Conservation (phyloP, 1,140 invertebrate species). For the Tetramorium parvispinum region DNA sequence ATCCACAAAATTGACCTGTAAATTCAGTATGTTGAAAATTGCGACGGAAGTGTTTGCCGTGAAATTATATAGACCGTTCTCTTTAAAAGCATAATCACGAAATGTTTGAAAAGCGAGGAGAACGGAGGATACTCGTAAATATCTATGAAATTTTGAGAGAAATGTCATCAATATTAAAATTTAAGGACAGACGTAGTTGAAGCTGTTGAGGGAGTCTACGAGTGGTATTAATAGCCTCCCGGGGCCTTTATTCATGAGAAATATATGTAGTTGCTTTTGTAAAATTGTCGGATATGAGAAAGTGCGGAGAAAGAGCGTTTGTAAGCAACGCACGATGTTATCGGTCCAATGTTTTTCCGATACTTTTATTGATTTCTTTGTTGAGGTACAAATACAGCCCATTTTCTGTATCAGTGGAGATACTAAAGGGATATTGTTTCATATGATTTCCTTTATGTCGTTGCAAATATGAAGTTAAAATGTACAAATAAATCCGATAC, state of each 20-base stretch:
- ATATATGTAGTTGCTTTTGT: constrained; percentile 30
- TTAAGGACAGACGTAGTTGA: neutral
- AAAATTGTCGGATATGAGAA: constrained; percentile 33
- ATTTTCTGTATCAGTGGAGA: constrained; percentile 16
- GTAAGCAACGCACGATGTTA: constrained; percentile 45
- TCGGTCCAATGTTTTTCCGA: constrained; percentile 29
- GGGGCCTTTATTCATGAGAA: constrained; percentile 19
- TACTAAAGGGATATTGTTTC: constrained; percentile 43
- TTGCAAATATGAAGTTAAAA: constrained; percentile 20
- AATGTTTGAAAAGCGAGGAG: neutral
- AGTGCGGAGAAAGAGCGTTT: neutral
- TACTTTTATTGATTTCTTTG: constrained; percentile 46
- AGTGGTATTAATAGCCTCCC: constrained; percentile 33
- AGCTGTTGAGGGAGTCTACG: neutral
- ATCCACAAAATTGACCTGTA: constrained; percentile 43
- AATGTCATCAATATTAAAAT: constrained; percentile 41
- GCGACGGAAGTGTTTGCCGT: constrained; percentile 7
- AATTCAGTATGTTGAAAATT: constrained; percentile 26
- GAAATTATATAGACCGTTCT: constrained; percentile 44
- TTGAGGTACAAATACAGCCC: constrained; percentile 20
- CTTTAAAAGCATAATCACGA: constrained; percentile 28
- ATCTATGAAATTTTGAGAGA: constrained; percentile 18
- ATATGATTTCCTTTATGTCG: constrained; percentile 10
- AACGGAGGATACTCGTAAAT: neutral
- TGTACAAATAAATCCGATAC: neutral